These are phyloP conservation scores for Suillia variegata DNA, from an alignment of 2,888 invertebrate genomes.

Conservation along the genomic window DNA sequence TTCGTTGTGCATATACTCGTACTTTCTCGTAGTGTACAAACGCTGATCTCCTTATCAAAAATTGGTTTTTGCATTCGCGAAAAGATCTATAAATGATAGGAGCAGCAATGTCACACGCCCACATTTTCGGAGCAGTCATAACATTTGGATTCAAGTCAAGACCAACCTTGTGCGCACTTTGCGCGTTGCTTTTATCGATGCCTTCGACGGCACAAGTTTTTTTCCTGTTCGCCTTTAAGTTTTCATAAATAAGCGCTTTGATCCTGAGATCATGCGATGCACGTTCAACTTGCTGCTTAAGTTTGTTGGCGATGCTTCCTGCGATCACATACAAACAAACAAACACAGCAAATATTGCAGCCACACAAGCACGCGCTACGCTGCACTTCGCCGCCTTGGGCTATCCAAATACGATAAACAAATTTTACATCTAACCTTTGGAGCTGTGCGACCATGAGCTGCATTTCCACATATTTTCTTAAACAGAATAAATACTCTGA, in stretches of 20 bases:
- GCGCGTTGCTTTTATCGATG: conserved; percentile 30
- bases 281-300: not conserved
- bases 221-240: conserved; percentile 40
- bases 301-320: not conserved
- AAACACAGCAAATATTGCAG: not conserved
- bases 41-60: conserved; percentile 47
- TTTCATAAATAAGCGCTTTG: conserved; percentile 34
- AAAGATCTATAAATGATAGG: conserved; percentile 55
- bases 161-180: conserved; percentile 40
- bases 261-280: conserved; percentile 32
- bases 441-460: conserved; percentile 14
- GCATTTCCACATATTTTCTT: too few relatives aligned
- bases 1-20: too few relatives aligned
- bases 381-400: conserved; percentile 43
- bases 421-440: conserved; percentile 49
- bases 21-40: conserved; percentile 36
- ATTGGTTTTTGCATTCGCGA: conserved; percentile 48
- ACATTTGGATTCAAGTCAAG: conserved; percentile 33
- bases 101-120: conserved; percentile 60
- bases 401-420: conserved; percentile 50
- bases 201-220: conserved; percentile 30
- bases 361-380: conserved; percentile 7
- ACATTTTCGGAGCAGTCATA: conserved; percentile 54
- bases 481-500: too few relatives aligned
- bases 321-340: not conserved